Base-by-base conservation (phyloP, 2,797 vertebrate genomes). In the Coranthus polyacanthus region DNA sequence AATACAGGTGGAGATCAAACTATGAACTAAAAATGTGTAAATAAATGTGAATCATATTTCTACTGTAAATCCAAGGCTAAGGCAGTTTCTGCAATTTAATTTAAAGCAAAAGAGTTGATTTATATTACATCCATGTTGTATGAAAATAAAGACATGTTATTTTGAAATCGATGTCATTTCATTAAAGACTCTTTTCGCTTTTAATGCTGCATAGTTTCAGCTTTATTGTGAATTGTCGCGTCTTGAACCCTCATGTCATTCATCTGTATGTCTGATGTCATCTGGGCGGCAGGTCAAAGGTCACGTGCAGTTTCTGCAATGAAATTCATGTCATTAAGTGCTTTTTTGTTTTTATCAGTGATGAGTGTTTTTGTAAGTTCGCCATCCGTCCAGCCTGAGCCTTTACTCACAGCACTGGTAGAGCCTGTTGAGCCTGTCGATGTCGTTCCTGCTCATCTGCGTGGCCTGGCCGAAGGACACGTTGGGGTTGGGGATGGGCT, bases 401-500 rank as follows among this genome's bases (percentile, higher is more conserved):
- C 2, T 7, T 12, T 8, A 85, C 86, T 88, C 51, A 88, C 90
- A 88, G 75, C 87, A 91, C n/a, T 85, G 0, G 52, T 92, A 91
- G 51, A 91, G 88, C 21, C 79, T 81, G 74, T 90, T 92, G 44
- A 92, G 71, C 54, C 90, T 85, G 0, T 5, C 4, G 3, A 90
- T 89, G 37, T 92, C 89, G 0, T 86, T 86, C 8, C 0, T 2
- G 75, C 89, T 89, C 90, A 92, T 91, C 70, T 90, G 20, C 1
- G 70, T 89, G 72, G 90, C 86, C 34, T 78, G 24, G 12, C 89
- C 87, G 1, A 92, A 77, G 10, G 72, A 2, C 0, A 90, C 82
- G 0, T 88, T 85, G 45, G 18, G 67, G 78, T 90, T 22, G 6
- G 90, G 89, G n/a, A 85, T 83, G 39, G 90, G 91, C 22, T 79